Base-by-base conservation (phyloP, 2,113 vertebrate genomes). In the Trematocara stigmaticum region DNA sequence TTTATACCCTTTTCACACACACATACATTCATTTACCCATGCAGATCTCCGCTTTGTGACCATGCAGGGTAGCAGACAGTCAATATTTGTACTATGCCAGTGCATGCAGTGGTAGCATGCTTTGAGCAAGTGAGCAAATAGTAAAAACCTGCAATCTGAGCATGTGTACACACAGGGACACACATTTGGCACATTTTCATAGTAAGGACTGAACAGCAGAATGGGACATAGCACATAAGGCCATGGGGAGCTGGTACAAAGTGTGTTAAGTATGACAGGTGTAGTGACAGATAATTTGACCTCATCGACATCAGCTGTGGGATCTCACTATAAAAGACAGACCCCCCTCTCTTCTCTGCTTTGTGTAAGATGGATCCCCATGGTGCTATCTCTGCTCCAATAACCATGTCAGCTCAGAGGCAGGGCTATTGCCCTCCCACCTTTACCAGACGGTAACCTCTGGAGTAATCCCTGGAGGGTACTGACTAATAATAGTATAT, bases 391-490 rank as follows among this genome's bases (percentile, higher is more conserved):
- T 87, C 88, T 52, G 88, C 84, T 85, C 83, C 92, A 93, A 93
- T 95, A 92, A 91, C 92, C 94, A 91, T 94, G 92, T 96, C 93
- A 92, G 61, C 88, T 90, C 56, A 40, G 85, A 93, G 92, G 88
- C 90, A 92, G 69, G 78, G 85, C 94, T 78, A 89, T 94, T 95
- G 93, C 91, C 94, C 93, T 94, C 87, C 84, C 89, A 95, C 94
- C 93, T 92, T 85, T 91, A 94, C 82, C 91, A 92, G 87, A 71
- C 78, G 42, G 80, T 91, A 91, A 94, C 93, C 95, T 93, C 86
- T 53, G 69, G 88, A 93, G 82, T 80, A 90, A 93, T 93, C 93
- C 92, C 90, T 71, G 5, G 83, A 88, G 93, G 88, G 81, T 82
- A 56, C 87, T 23, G 87, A 86, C 92, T 93, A 95, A 95, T 94